phyloP scores from a whole-genome alignment of 1,140 invertebrate genomes.

The Bombus pascuorum region DNA sequence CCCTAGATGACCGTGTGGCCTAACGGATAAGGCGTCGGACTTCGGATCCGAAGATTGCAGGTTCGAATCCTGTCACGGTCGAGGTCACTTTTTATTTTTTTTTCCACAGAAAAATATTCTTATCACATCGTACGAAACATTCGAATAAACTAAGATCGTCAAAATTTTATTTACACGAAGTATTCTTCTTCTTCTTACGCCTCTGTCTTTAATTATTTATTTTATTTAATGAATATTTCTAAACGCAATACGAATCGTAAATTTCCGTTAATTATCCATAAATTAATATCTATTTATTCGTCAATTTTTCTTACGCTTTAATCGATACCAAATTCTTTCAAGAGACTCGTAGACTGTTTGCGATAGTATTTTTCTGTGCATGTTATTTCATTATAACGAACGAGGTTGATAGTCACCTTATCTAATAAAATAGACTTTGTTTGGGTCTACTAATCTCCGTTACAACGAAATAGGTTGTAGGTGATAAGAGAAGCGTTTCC shows the following conservation, averaged over 20 bases:
- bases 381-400: not conserved
- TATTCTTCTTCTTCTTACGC: not conserved
- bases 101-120: not conserved
- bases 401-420: not conserved
- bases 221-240: not conserved
- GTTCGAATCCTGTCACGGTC: conserved; percentile 85
- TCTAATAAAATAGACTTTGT: not conserved
- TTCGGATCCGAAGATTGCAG: conserved; percentile 86
- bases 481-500: too few species aligned
- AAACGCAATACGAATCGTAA: not conserved
- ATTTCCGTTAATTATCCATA: rapidly evolving
- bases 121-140: too few species aligned
- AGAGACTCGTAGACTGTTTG: not conserved
- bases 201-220: too few species aligned
- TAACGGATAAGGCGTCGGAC: conserved; percentile 86
- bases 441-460: too few species aligned
- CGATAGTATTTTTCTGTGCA: not conserved
- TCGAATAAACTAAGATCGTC: too few species aligned
- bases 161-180: not conserved
- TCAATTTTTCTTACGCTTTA: too few species aligned
- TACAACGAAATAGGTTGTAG: too few species aligned
- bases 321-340: too few species aligned
- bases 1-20: conserved; percentile 79
- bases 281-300: not conserved
- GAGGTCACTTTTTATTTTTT: conserved; percentile 50